Conservation (phyloP, 2,797 vertebrate genomes). For the Eremophila alpestris region DNA sequence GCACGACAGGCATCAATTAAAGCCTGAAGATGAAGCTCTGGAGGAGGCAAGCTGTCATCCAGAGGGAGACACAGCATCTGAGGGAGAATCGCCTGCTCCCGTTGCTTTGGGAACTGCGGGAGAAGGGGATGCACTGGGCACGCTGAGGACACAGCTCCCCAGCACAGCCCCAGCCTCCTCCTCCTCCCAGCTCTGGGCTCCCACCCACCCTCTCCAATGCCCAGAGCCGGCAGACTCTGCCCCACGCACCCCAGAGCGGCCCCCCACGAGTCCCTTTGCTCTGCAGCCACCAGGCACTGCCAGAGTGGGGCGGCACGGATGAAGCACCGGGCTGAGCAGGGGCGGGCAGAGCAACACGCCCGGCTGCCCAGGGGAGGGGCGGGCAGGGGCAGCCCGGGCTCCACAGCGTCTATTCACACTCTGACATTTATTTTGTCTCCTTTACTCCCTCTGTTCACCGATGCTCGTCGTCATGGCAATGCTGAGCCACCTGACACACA, state of each 20-base stretch:
- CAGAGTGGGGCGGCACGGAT: background rate
- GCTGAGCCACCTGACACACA: constrained; percentile 65
- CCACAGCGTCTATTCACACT: background rate
- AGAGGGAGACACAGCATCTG: background rate
- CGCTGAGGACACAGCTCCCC: background rate
- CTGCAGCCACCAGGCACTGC: background rate
- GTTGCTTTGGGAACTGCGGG: background rate
- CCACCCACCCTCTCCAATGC: background rate
- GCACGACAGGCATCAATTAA: constrained; percentile 31
- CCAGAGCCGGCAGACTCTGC: background rate
- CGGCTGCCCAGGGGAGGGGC: background rate
- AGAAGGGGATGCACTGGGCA: background rate
- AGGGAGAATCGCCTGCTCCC: background rate
- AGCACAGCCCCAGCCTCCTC: background rate
- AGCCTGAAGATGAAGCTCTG: constrained; percentile 9
- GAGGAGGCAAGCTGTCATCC: constrained; percentile 48
- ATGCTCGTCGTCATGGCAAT: constrained; percentile 62
- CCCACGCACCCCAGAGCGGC: background rate
- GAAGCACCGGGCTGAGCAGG: background rate
- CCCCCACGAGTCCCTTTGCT: accelerated
- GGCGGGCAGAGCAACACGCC: background rate
- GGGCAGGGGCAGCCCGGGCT: background rate
- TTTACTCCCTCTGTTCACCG: constrained; percentile 73
- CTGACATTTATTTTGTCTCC: constrained; percentile 72
- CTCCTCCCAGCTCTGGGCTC: background rate